Evolutionary conservation across 2,113 vertebrate species (phyloP), one percentile per base, ranked within the genome.

Genomic region (Lycaon pictus): DNA sequence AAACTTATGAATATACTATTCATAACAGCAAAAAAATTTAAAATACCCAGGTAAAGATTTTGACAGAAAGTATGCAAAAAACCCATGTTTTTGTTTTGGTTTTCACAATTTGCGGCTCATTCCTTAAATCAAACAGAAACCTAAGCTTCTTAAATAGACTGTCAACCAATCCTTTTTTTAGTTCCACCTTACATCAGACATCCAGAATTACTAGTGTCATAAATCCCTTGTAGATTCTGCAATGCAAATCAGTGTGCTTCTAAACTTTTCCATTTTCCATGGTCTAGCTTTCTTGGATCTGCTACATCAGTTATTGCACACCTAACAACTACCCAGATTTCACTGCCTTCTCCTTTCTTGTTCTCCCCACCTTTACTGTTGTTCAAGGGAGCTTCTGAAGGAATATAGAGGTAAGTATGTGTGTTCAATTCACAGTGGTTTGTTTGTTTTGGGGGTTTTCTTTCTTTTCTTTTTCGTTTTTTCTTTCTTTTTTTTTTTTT

Each of bases 121-220:
- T 89, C 32, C 32, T 83, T 96, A 77, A 84, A 83, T 62, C 25
- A 82, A 93, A 77, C 13, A 88, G 77, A 92, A 97, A 80, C 27
- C 19, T 29, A 76, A 27, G 25, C 22, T 79, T 74, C 22, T 16
- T 67, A 90, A 67, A 55, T 0, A 86, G 79, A 93, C 11, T 6
- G 32, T 17, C 22, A 86, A 32, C 0, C 27, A 29, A 43, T 58
- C n/a, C 6, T 27, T 53, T 74, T 29, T 58, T 29, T 13, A 90
- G 74, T 13, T 11, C 25, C 10, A n/a, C 10, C 32, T 71, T 19
- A 22, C 58, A 17, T 71, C 16, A 23, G 72, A 80, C 37, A 90
- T 60, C 11, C 58, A 71, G 32, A 95, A 77, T 55, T 29, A 12
- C 3, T 3, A 29, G 12, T 25, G 22, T 58, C 60, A 67, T 29